phyloP scores from a whole-genome alignment of 35 echinoderm and acorn worm species.

The Lytechinus pictus region DNA sequence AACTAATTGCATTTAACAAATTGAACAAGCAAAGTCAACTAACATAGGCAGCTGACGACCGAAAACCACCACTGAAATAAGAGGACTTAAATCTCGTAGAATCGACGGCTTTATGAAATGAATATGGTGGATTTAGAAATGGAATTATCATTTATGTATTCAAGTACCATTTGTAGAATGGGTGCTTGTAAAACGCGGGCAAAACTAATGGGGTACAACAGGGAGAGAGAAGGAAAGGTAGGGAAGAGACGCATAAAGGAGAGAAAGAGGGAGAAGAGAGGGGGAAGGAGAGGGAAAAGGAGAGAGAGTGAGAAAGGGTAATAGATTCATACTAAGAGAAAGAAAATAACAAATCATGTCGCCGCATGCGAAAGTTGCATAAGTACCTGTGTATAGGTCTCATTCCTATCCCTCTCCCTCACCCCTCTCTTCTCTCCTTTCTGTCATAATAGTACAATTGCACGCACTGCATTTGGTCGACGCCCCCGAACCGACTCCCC shows the following conservation, averaged over 20 bases:
- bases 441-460: neutral
- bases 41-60: neutral
- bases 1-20: neutral
- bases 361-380: conserved; percentile 7
- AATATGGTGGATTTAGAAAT: neutral
- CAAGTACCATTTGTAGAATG: neutral
- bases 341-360: neutral
- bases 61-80: neutral
- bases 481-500: neutral
- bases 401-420: neutral
- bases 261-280: neutral
- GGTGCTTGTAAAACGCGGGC: neutral
- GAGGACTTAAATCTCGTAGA: neutral
- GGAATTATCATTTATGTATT: conserved; percentile 20
- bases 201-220: neutral
- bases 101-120: neutral
- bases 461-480: neutral
- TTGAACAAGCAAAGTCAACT: neutral
- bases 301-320: neutral
- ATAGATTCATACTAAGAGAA: neutral
- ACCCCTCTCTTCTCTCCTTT: neutral
- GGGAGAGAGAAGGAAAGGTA: neutral
- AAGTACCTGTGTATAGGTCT: neutral
- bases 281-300: neutral
- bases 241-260: neutral